phyloP scores from a whole-genome alignment of 1,140 invertebrate genomes.

The Pseudoatta argentina region DNA sequence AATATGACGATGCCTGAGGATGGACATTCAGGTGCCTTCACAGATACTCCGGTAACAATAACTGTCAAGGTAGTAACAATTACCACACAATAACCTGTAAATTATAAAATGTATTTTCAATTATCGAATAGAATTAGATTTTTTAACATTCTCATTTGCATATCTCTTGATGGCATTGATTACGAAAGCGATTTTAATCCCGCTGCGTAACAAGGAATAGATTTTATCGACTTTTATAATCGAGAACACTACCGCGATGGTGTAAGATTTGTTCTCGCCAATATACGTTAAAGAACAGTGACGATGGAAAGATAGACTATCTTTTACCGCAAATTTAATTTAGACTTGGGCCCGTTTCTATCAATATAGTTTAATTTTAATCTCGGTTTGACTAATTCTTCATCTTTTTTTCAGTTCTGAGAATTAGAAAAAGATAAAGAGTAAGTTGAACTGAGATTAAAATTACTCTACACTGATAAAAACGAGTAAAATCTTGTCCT shows the following conservation, averaged over 20 bases:
- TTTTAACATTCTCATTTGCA: neutral
- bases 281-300: neutral
- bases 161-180: neutral
- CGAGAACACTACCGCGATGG: neutral
- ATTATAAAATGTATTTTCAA: neutral
- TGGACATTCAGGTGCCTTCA: neutral
- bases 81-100: neutral
- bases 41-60: neutral
- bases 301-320: slow-evolving; percentile 22
- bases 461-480: too few relatives aligned
- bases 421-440: too few relatives aligned
- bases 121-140: neutral
- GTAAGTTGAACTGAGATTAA: too few relatives aligned
- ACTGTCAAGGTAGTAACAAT: neutral
- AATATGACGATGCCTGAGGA: neutral
- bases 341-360: neutral
- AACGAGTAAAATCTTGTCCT: slow-evolving; percentile 13
- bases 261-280: neutral
- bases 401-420: too few relatives aligned
- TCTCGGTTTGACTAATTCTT: too few relatives aligned
- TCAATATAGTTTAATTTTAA: too few relatives aligned
- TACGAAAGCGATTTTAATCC: neutral
- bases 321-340: neutral
- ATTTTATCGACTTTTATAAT: slow-evolving; percentile 34
- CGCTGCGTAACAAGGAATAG: neutral